Conservation (phyloP, 2,113 vertebrate species). For the Python bivittatus region DNA sequence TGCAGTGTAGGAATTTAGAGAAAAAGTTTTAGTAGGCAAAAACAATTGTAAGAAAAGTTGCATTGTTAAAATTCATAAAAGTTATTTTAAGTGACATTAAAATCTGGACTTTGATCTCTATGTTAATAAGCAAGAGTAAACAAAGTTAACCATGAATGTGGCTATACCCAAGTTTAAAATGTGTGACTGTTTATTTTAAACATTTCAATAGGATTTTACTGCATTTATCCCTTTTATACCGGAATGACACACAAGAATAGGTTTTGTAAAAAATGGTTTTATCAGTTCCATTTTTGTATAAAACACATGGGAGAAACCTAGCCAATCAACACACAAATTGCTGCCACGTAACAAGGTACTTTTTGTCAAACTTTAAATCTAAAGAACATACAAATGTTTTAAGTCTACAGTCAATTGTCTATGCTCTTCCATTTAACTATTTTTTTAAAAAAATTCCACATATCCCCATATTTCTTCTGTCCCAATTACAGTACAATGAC, state of each 20-base stretch:
- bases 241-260: background rate
- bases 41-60: background rate
- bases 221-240: background rate
- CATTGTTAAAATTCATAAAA: background rate
- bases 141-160: background rate
- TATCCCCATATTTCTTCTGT: constrained; percentile 70
- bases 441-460: constrained; percentile 76
- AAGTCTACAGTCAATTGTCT: constrained; percentile 73
- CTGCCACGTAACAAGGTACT: constrained; percentile 72
- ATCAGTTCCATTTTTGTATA: constrained; percentile 92
- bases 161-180: constrained; percentile 15
- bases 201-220: background rate
- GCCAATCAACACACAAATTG: constrained; percentile 81
- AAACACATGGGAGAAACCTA: constrained; percentile 85
- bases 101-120: background rate
- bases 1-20: background rate
- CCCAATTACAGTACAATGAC: constrained; percentile 71
- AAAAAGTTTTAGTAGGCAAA: background rate
- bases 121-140: constrained; percentile 4
- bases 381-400: constrained; percentile 83
- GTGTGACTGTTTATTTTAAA: constrained; percentile 1
- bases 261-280: constrained; percentile 88
- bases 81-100: background rate
- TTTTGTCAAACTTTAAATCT: constrained; percentile 76
- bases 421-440: constrained; percentile 72